Conservation (phyloP, 2,888 invertebrate genomes). For the Oscheius sp. region DNA sequence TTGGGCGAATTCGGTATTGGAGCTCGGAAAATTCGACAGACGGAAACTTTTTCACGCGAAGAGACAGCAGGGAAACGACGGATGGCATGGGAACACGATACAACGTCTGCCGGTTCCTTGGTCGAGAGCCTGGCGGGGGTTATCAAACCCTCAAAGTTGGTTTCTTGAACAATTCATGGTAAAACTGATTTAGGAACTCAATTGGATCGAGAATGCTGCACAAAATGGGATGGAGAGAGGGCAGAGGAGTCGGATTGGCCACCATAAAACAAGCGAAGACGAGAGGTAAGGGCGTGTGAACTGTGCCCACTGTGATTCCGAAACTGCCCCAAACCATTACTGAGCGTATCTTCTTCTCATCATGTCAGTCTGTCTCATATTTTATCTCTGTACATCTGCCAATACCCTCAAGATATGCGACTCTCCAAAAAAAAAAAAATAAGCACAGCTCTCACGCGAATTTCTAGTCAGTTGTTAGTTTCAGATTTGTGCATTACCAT, state of each 20-base stretch:
- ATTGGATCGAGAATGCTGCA: slow-evolving; percentile 87
- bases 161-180: too few relatives aligned
- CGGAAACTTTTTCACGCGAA: slow-evolving; percentile 80
- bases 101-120: slow-evolving; percentile 42
- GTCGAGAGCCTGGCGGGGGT: slow-evolving; percentile 57
- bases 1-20: slow-evolving; percentile 94
- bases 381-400: too few relatives aligned
- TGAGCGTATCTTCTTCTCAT: too few relatives aligned
- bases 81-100: slow-evolving; percentile 69
- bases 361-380: too few relatives aligned
- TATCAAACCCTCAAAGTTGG: slow-evolving; percentile 62
- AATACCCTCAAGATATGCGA: too few relatives aligned
- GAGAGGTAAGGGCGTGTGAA: slow-evolving; percentile 15
- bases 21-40: slow-evolving; percentile 85
- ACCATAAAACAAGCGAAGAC: slow-evolving; percentile 43
- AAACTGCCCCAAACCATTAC: too few relatives aligned
- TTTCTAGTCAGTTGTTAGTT: too few relatives aligned
- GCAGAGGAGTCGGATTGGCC: slow-evolving; percentile 83
- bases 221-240: slow-evolving; percentile 91
- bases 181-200: slow-evolving; percentile 80
- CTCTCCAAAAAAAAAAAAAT: too few relatives aligned
- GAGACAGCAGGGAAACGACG: slow-evolving; percentile 38
- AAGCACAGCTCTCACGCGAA: too few relatives aligned
- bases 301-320: not conserved
- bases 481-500: too few relatives aligned